Base-by-base conservation (phyloP, 2,888 invertebrate genomes). In the Eretmocerus hayati region DNA sequence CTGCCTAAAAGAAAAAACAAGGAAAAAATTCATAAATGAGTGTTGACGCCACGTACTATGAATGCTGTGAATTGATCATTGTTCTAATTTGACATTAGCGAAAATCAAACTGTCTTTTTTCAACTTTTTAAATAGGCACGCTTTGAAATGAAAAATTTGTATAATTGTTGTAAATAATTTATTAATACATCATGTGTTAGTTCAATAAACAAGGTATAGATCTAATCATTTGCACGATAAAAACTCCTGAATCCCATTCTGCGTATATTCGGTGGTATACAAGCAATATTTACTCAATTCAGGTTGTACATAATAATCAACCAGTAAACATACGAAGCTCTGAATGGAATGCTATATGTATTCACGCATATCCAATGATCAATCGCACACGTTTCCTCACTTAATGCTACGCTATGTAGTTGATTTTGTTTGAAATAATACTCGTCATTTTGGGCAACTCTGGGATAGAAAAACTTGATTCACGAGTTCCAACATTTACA, bases 131-230 rank as follows among this genome's bases (percentile, higher is more conserved):
- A 48, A 20, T 18, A 37, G 38, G 19, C 9, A 31, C 44, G 30
- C 47, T 50, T 41, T 48, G 19, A 41, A 47, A 53, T 45, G 48
- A 50, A 18, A 50, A 44, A 55, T n/a, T 23, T 65, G 63, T 65
- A 65, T 50, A 21, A 65, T 63, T 56, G 57, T 60, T 67, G 67
- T 68, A 68, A 67, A 68, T 67, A 67, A 67, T 67, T 68, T 68
- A 67, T 67, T 66, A 59, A 62, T 59, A 61, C 63, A 62, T 59
- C 48, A 47, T 57, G 52, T 57, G 50, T 57, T 54, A 54, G 47
- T 48, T 54, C 51, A 56, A 57, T 58, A 53, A 53, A 58, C 44
- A 54, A 40, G 44, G 36, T 47, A 49, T 52, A 52, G 50, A 32
- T 50, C 43, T 52, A 54, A 23, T 56, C 23, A 54, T 41, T 52